Evolutionary conservation across 2,113 vertebrate species (phyloP), one percentile per base, ranked within the genome.

Genomic region (Pagrus major): DNA sequence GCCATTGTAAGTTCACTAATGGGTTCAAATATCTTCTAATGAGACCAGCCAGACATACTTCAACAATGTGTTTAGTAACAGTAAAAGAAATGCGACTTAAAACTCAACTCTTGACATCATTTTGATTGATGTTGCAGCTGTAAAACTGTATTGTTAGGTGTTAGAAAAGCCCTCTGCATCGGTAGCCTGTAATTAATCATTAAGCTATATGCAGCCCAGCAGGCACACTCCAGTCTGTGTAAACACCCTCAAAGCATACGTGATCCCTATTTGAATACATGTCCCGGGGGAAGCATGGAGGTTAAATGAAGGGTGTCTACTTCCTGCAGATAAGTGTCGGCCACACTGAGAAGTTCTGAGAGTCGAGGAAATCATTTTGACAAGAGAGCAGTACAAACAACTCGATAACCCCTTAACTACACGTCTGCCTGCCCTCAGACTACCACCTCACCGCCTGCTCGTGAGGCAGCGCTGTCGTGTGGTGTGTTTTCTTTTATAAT

Each of bases 251-350:
- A 41, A 39, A 61, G 46, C n/a, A 69, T 27, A 76, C 47, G 80
- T 61, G 42, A 76, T 39, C 4, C 1, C 52, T n/a, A 39, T 83
- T 69, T 78, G 68, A 78, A 65, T 39, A 47, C 54, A 25, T 18
- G 23, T 52, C 42, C 46, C 55, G 25, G 71, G 67, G 79, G 72
- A 88, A 66, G 39, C 18, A 68, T 29, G 39, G 54, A 12, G 69
- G 79, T 86, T 42, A 91, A 85, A 90, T 66, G 80, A 85, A 77
- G 87, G 78, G 84, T 75, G 87, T 89, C 63, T 60, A 86, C 89
- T 93, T 95, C 91, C 92, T 93, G 89, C 70, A 88, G 90, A 93
- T 91, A 92, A 93, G 81, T 79, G 60, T 69, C 52, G 42, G 63
- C 76, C 71, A 44, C 67, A 64, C 52, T 9, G 39, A 75, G 12